These are phyloP conservation scores for Lepidochrysops patricia DNA, from an alignment of 2,888 invertebrate species.

Conservation along the genomic window DNA sequence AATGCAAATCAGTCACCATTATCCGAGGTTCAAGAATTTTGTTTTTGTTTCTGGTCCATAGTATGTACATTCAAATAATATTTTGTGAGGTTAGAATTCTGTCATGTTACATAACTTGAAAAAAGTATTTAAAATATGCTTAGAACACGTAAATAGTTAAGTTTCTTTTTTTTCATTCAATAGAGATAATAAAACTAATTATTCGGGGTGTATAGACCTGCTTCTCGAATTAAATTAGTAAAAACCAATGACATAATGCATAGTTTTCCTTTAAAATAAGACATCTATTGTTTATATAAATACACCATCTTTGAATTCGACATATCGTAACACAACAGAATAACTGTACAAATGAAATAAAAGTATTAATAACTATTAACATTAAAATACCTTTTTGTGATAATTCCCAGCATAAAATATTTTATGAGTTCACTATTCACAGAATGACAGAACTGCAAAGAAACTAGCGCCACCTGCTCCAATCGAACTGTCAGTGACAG, in stretches of 20 bases:
- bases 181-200: not conserved
- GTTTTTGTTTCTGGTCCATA: not conserved
- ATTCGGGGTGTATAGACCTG: not conserved
- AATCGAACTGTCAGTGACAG: not conserved
- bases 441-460: not conserved
- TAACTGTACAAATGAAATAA: not conserved
- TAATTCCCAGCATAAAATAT: not conserved
- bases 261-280: not conserved
- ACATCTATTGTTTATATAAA: not conserved
- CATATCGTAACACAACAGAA: not conserved
- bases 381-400: not conserved
- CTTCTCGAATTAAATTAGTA: not conserved
- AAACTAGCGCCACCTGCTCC: not conserved
- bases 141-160: not conserved
- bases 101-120: constrained; percentile 9
- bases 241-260: constrained; percentile 5
- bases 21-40: too few relatives aligned
- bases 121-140: not conserved
- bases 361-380: not conserved
- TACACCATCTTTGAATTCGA: not conserved
- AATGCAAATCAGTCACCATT: too few relatives aligned
- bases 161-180: not conserved
- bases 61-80: not conserved
- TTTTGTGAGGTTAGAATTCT: constrained; percentile 7
- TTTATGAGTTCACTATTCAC: not conserved